These are phyloP conservation scores for Chaetura pelagica DNA, from an alignment of 2,113 vertebrate genomes.

Conservation along the genomic window DNA sequence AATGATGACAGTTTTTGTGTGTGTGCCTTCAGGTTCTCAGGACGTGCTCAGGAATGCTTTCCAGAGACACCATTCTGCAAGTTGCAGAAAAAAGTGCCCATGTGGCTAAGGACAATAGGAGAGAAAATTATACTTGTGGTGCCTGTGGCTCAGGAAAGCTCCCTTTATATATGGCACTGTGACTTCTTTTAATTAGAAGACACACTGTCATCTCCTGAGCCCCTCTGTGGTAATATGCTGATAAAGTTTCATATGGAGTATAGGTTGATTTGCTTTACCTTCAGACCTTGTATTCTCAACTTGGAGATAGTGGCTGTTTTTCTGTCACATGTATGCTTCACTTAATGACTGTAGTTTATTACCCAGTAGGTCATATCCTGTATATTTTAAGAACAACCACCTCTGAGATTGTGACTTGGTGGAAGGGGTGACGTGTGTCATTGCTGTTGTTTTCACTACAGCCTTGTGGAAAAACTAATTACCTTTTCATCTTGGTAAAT, in stretches of 20 bases:
- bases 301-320: conserved; percentile 73
- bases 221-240: conserved; percentile 15
- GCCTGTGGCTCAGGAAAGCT: not conserved
- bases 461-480: conserved; percentile 90
- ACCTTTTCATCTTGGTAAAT: conserved; percentile 91
- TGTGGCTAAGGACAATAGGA: not conserved
- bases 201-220: conserved; percentile 26
- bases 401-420: conserved; percentile 79
- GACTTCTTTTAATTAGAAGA: conserved; percentile 57
- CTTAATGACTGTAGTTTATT: conserved; percentile 82
- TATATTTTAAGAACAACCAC: conserved; percentile 81
- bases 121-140: not conserved
- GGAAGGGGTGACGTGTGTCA: conserved; percentile 81
- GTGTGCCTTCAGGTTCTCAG: not conserved
- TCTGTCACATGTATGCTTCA: conserved; percentile 68
- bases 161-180: not conserved
- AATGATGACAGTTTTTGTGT: not conserved
- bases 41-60: not conserved
- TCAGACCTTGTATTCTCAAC: conserved; percentile 63
- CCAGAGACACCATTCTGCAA: not conserved
- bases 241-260: conserved; percentile 63
- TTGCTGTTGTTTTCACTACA: conserved; percentile 82
- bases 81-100: not conserved
- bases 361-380: conserved; percentile 78
- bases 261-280: conserved; percentile 73